phyloP scores from a whole-genome alignment of 2,888 invertebrate genomes.

The Apantesis nais region DNA sequence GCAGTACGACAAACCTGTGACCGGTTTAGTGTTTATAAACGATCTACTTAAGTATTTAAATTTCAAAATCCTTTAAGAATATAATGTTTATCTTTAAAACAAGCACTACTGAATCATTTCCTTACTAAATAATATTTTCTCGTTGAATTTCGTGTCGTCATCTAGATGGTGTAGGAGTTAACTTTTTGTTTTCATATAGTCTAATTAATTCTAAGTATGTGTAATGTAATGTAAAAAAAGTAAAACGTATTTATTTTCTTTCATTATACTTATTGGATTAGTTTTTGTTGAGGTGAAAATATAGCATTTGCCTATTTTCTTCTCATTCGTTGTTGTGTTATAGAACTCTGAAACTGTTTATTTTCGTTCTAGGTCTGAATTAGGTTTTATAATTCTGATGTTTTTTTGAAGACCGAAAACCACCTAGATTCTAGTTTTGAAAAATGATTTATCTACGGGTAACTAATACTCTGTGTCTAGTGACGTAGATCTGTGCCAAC shows the following conservation, averaged over 20 bases:
- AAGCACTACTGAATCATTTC: not conserved
- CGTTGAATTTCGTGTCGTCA: not conserved
- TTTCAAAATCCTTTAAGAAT: not conserved
- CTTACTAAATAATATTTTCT: not conserved
- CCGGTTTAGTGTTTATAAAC: not conserved
- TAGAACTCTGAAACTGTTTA: not conserved
- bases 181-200: not conserved
- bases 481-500: slow-evolving; percentile 58
- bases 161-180: not conserved
- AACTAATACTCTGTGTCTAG: slow-evolving; percentile 18
- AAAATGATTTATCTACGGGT: slow-evolving; percentile 21
- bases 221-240: not conserved
- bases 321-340: not conserved
- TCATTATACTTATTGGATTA: not conserved
- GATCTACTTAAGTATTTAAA: not conserved
- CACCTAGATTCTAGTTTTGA: not conserved
- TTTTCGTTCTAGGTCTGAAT: not conserved
- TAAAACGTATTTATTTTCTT: not conserved
- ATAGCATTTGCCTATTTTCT: not conserved
- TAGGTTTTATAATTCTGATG: not conserved
- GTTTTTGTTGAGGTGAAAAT: not conserved
- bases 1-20: slow-evolving; percentile 20
- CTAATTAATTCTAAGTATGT: not conserved
- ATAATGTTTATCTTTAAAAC: not conserved
- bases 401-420: too few species aligned